Evolutionary conservation across 1,140 invertebrate species (phyloP).

Genomic region (Neodiprion virginianus): DNA sequence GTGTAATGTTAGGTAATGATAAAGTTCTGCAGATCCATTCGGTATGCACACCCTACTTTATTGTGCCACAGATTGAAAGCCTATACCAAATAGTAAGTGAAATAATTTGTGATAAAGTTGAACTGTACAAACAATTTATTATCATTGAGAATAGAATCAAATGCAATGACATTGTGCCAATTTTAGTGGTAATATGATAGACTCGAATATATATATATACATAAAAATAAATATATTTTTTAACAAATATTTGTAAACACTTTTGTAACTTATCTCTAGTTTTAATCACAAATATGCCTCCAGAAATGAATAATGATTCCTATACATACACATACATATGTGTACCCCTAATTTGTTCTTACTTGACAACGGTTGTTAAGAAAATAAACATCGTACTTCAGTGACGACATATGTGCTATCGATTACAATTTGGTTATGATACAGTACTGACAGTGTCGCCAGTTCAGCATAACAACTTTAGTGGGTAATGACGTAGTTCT

Average conservation of each 20-base stretch:
- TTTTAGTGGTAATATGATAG: neutral
- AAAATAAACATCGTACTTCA: neutral
- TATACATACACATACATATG: no score
- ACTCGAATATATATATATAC: neutral
- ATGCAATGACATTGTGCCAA: slow-evolving; percentile 1
- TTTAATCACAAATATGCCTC: neutral
- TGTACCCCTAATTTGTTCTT: neutral
- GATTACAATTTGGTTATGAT: neutral
- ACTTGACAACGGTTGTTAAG: slow-evolving; percentile 1
- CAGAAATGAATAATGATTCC: neutral
- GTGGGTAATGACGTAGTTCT: neutral
- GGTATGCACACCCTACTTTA: no score
- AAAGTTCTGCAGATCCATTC: no score
- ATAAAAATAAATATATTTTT: neutral
- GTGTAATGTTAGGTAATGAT: no score
- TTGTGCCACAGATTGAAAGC: no score
- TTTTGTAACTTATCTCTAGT: neutral
- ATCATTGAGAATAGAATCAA: neutral
- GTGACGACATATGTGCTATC: no score
- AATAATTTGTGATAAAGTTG: slow-evolving; percentile 4
- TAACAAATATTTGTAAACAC: neutral
- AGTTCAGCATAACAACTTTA: neutral
- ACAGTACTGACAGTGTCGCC: neutral
- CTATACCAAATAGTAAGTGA: neutral
- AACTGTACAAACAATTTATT: neutral